A percentile compares a stretch with the other conserved stretches of the same genome.
Evolutionary conservation across 2,113 vertebrate genomes (phyloP).

Genomic region (Raphicerus campestris): DNA sequence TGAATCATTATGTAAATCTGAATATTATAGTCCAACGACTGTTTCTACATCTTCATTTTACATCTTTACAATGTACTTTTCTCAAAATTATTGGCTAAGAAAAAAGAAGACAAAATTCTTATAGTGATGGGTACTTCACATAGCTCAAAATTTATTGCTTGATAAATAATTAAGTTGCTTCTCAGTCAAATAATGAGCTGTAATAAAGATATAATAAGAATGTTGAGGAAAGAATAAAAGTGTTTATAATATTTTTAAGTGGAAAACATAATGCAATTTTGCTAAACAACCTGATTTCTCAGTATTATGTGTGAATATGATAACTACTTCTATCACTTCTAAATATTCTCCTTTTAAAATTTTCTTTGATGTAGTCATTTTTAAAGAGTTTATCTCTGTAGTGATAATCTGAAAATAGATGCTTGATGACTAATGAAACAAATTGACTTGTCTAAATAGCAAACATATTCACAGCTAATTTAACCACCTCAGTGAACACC

Average conservation of each 20-base stretch:
- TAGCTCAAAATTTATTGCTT: neutral
- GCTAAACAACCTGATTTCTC: neutral
- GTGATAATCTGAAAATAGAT: neutral
- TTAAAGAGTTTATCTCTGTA: neutral
- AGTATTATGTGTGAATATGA: neutral
- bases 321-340: neutral
- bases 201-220: neutral
- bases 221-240: neutral
- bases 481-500: neutral
- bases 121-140: neutral
- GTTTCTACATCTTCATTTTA: too few species aligned
- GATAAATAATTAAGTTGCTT: neutral
- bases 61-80: too few species aligned
- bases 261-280: neutral
- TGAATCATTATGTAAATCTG: neutral
- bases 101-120: too few species aligned
- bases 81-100: too few species aligned
- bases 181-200: neutral
- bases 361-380: neutral
- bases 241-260: neutral
- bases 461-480: neutral
- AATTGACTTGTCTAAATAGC: neutral
- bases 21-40: neutral
- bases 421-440: neutral
- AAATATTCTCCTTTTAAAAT: neutral